Evolutionary conservation across 1,140 invertebrate genomes (phyloP).

Genomic region (Drosophila eugracilis): DNA sequence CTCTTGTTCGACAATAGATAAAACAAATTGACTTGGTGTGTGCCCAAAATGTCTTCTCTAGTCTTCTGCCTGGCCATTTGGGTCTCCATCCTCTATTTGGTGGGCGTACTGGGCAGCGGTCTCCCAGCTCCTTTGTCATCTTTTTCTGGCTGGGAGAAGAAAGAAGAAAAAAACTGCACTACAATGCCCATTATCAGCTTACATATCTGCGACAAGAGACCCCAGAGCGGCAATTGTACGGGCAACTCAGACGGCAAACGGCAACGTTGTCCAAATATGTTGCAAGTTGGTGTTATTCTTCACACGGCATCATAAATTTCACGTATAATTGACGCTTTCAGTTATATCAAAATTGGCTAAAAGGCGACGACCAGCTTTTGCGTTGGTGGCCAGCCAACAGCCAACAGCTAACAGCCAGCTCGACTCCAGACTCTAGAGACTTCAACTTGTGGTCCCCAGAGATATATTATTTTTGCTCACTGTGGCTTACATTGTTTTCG

Average conservation of each 20-base stretch:
- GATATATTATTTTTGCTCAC: slow-evolving; percentile 40
- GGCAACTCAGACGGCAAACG: slow-evolving; percentile 40
- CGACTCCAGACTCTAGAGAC: too few relatives aligned
- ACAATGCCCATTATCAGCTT: slow-evolving; percentile 77
- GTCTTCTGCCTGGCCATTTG: slow-evolving; percentile 40
- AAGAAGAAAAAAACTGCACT: slow-evolving; percentile 48
- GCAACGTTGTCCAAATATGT: slow-evolving; percentile 77
- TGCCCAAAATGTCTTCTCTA: slow-evolving; percentile 84
- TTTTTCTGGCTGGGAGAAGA: slow-evolving; percentile 36
- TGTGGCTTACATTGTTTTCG: slow-evolving; percentile 68
- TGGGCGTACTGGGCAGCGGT: slow-evolving; percentile 63
- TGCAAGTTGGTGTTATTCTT: slow-evolving; percentile 84
- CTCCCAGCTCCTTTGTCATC: slow-evolving; percentile 70
- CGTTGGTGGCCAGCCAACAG: slow-evolving; percentile 63
- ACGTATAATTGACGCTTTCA: slow-evolving; percentile 84
- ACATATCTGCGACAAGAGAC: slow-evolving; percentile 63
- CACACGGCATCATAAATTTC: slow-evolving; percentile 84
- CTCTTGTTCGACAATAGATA: slow-evolving; percentile 84
- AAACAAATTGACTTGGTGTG: slow-evolving; percentile 84
- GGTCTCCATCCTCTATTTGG: slow-evolving; percentile 35
- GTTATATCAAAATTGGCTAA: slow-evolving; percentile 84
- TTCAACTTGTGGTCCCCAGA: slow-evolving; percentile 28
- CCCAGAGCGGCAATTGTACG: slow-evolving; percentile 48
- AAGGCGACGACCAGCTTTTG: slow-evolving; percentile 63
- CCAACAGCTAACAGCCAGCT: neutral